Percentiles rank a stretch among this genome's conserved stretches.
These are phyloP conservation scores for Junco hyemalis DNA, from an alignment of 2,113 vertebrate species.

Conservation along the genomic window DNA sequence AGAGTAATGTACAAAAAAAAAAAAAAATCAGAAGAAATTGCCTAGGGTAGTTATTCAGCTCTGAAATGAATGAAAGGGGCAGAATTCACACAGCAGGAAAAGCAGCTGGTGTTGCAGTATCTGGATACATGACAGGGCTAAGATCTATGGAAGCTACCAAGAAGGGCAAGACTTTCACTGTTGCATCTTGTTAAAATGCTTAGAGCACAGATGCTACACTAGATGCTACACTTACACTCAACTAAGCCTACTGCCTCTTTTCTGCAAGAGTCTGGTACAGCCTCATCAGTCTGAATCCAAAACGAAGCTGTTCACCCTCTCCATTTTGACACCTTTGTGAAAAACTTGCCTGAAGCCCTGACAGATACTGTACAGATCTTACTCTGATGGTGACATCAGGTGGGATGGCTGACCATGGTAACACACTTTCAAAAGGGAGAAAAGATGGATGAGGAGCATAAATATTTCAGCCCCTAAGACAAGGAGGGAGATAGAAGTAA, in stretches of 20 bases:
- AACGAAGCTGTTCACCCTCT: fast-evolving
- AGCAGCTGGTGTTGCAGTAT: not conserved
- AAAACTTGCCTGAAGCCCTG: not conserved
- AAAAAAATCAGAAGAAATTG: not conserved
- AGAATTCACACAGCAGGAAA: not conserved
- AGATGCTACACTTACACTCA: not conserved
- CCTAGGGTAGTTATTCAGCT: not conserved
- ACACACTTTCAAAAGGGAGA: fast-evolving
- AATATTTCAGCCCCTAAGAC: not conserved
- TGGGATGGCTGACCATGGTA: not conserved
- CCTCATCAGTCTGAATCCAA: not conserved
- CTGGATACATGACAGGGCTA: not conserved
- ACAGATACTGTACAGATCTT: not conserved
- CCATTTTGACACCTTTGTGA: not conserved
- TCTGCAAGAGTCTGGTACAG: not conserved
- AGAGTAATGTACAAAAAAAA: not conserved
- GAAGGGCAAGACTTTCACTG: not conserved
- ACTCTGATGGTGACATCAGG: not conserved
- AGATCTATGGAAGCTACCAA: not conserved
- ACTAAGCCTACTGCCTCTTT: not conserved
- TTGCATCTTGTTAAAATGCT: not conserved
- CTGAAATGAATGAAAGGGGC: not conserved
- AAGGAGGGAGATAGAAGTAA: not conserved
- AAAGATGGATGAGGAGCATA: not conserved
- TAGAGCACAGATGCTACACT: not conserved